These are phyloP conservation scores for Subanguina moxae DNA, from an alignment of 1,140 invertebrate genomes.

Conservation along the genomic window DNA sequence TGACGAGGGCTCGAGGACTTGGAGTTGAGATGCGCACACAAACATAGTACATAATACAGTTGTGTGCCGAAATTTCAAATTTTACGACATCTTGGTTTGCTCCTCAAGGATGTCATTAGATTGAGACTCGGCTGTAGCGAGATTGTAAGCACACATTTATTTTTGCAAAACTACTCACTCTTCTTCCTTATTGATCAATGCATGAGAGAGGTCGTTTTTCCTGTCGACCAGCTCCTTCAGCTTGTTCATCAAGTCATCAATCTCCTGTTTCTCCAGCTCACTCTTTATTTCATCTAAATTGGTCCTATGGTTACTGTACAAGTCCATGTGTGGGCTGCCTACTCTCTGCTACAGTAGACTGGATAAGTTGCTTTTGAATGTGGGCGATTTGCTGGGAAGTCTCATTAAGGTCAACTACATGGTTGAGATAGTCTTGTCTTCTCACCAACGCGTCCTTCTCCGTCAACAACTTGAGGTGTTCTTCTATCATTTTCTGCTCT, in stretches of 20 bases:
- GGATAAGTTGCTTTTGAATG: slow-evolving; percentile 13
- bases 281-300: slow-evolving; percentile 15
- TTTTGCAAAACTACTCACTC: slow-evolving; percentile 4
- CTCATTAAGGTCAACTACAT: slow-evolving; percentile 30
- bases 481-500: slow-evolving; percentile 23
- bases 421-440: slow-evolving; percentile 40
- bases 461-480: slow-evolving; percentile 31
- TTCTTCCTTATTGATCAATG: slow-evolving; percentile 21
- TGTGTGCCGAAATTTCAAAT: too few species aligned
- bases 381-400: slow-evolving; percentile 18
- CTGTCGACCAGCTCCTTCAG: slow-evolving; percentile 28
- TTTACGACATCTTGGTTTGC: too few species aligned
- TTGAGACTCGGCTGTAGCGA: too few species aligned
- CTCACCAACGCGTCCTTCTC: slow-evolving; percentile 39
- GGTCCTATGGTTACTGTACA: background rate
- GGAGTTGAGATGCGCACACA: too few species aligned
- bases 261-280: slow-evolving; percentile 28
- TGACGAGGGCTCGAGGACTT: too few species aligned
- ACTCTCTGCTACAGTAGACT: slow-evolving; percentile 1
- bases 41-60: too few species aligned
- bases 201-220: slow-evolving; percentile 31
- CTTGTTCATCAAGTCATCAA: slow-evolving; percentile 31
- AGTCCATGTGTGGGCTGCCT: background rate
- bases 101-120: too few species aligned
- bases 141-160: too few species aligned